Percentiles rank a stretch among this genome's conserved stretches.
These are phyloP conservation scores for Pteruthius melanotis DNA, from an alignment of 2,113 vertebrate species.

Conservation along the genomic window DNA sequence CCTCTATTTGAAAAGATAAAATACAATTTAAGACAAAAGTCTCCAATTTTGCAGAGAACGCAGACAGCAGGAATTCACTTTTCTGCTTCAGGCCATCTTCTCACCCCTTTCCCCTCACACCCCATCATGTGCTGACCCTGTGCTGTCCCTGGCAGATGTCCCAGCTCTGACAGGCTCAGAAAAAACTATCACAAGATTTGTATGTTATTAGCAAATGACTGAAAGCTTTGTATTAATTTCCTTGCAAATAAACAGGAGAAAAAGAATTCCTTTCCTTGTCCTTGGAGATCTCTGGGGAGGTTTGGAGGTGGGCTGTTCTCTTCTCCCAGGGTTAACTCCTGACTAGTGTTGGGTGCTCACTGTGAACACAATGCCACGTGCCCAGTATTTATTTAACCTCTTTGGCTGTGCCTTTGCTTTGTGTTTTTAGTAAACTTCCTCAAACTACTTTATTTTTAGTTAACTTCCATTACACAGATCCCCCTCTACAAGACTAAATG, in stretches of 20 bases:
- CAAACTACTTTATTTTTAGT: not conserved
- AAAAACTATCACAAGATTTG: not conserved
- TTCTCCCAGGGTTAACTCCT: not conserved
- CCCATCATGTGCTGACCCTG: not conserved
- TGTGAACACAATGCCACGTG: not conserved
- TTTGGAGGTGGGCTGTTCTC: not conserved
- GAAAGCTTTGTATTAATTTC: not conserved
- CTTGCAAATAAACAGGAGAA: not conserved
- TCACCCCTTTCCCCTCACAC: not conserved
- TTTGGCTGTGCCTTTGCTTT: not conserved
- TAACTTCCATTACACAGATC: not conserved
- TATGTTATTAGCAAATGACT: not conserved
- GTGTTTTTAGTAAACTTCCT: not conserved
- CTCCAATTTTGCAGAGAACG: not conserved
- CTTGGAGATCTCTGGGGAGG: not conserved
- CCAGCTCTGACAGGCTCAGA: not conserved
- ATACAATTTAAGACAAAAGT: not conserved
- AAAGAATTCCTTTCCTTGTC: not conserved
- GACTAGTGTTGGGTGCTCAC: not conserved
- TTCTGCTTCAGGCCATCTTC: conserved; percentile 3
- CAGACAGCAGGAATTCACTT: not conserved
- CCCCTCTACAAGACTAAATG: not conserved
- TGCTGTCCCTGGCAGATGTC: not conserved
- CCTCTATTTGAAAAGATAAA: not conserved
- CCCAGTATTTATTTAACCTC: not conserved